Conservation (phyloP, 2,888 invertebrate genomes). For the Cenopis cana region DNA sequence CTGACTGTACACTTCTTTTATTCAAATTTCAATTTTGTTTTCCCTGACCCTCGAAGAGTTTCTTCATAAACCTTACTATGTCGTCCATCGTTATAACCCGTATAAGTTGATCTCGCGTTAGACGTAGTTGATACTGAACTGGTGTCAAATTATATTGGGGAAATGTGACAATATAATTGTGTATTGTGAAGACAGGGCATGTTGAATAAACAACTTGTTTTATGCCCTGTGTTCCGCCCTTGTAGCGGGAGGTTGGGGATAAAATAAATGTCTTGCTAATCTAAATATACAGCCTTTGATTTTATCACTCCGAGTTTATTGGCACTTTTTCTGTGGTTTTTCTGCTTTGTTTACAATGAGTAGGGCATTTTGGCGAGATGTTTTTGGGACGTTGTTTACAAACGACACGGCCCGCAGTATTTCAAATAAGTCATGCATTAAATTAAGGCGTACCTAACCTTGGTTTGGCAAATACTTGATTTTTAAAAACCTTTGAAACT, state of each 20-base stretch:
- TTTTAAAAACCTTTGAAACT: no score
- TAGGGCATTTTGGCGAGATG: not conserved
- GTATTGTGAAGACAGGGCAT: not conserved
- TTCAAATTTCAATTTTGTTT: conserved; percentile 24
- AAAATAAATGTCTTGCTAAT: conserved; percentile 26
- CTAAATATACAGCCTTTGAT: conserved; percentile 26
- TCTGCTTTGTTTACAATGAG: conserved; percentile 3
- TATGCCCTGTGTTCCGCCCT: conserved; percentile 18
- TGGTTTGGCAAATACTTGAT: no score
- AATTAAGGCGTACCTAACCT: no score
- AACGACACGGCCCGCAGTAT: not conserved
- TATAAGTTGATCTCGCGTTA: not conserved
- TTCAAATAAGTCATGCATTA: not conserved
- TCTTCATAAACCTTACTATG: not conserved
- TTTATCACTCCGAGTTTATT: conserved; percentile 17
- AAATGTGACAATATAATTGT: not conserved
- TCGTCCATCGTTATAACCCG: not conserved
- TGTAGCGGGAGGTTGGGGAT: conserved; percentile 10
- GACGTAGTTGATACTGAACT: not conserved
- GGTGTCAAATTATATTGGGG: not conserved
- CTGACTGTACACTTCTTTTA: conserved; percentile 19
- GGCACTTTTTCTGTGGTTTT: not conserved
- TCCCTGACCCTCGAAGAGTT: not conserved
- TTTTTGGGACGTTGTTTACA: not conserved
- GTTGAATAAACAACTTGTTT: conserved; percentile 23